Conservation (phyloP, 1,140 invertebrate species). For the Megathymus violae region DNA sequence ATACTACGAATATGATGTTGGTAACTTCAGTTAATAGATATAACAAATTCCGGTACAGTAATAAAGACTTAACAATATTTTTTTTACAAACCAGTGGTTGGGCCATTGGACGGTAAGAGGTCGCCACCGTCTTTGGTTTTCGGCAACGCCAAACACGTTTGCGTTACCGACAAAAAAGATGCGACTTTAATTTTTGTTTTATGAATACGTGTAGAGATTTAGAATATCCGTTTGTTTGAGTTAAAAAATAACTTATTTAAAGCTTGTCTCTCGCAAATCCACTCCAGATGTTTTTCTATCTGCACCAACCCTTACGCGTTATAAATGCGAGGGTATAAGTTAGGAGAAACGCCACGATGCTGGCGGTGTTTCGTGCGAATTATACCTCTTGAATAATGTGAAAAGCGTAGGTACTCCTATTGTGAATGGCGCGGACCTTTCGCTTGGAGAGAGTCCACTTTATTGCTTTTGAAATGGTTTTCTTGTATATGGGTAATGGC, state of each 20-base stretch:
- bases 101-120: no score
- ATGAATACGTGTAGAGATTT: no score
- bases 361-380: conserved; percentile 34
- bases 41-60: no score
- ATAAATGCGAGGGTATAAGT: conserved; percentile 27
- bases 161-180: no score
- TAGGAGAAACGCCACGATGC: conserved; percentile 6
- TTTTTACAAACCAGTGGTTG: no score
- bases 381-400: conserved; percentile 40
- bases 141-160: no score
- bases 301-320: conserved; percentile 9
- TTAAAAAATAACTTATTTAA: neutral
- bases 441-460: conserved; percentile 18
- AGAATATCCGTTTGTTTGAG: neutral
- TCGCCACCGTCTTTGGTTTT: no score
- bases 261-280: neutral
- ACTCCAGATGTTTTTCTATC: neutral
- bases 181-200: no score
- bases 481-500: neutral
- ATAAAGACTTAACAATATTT: no score
- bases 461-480: conserved; percentile 15
- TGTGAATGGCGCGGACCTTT: conserved; percentile 44
- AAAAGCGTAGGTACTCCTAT: conserved; percentile 39
- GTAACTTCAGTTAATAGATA: no score
- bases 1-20: no score